A percentile compares a stretch with the other conserved stretches of the same genome.
phyloP scores from a whole-genome alignment of 2,797 vertebrate genomes.

The Amblyraja radiata region DNA sequence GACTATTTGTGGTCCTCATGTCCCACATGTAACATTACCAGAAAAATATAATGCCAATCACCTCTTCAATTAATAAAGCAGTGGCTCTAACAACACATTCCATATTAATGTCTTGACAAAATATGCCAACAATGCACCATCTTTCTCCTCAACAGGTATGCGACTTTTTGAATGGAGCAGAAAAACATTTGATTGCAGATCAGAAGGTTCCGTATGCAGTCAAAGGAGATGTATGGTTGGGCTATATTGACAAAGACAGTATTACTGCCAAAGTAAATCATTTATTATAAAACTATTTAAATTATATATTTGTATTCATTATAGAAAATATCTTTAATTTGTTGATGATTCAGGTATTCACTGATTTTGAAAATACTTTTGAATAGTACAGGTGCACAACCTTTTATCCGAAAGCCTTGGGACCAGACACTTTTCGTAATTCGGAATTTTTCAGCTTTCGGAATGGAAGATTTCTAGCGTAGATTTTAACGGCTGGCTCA shows the following conservation, averaged over 20 bases:
- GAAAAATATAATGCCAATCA: background rate
- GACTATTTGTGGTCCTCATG: background rate
- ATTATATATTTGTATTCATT: background rate
- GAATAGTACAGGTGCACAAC: too few species aligned
- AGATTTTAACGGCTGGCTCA: too few species aligned
- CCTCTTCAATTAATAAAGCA: background rate
- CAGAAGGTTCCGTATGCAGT: conserved; percentile 21
- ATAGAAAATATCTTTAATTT: background rate
- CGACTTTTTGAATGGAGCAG: background rate
- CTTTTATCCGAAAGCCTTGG: too few species aligned
- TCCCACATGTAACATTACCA: background rate
- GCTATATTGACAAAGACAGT: background rate
- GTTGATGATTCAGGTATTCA: background rate
- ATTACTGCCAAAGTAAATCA: background rate
- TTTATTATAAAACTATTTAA: background rate
- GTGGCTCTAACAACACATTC: background rate
- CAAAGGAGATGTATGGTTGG: background rate
- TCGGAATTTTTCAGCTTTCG: too few species aligned
- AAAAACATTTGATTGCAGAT: background rate
- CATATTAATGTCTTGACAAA: background rate
- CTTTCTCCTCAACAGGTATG: conserved; percentile 13
- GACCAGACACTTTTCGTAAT: too few species aligned
- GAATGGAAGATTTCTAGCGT: too few species aligned
- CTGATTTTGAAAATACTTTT: background rate
- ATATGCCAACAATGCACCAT: background rate